A percentile compares a stretch with the other conserved stretches of the same genome.
phyloP scores from a whole-genome alignment of 2,113 vertebrate genomes.

The Xiphias gladius region DNA sequence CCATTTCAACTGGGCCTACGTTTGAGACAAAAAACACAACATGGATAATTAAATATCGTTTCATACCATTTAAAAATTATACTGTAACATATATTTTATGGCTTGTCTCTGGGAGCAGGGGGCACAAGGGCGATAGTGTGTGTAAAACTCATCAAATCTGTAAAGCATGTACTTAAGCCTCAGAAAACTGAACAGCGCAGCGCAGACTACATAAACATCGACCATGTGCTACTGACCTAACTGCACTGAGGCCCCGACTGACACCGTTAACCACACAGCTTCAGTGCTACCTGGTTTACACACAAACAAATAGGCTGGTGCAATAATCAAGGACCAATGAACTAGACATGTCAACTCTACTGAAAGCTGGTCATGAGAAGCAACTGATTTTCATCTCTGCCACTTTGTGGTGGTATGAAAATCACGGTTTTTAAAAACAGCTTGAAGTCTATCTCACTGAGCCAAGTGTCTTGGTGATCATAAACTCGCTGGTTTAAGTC shows the following conservation, averaged over 20 bases:
- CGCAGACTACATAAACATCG: not conserved
- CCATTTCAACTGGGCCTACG: not conserved
- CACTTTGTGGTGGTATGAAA: not conserved
- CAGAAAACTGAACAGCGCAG: not conserved
- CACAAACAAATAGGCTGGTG: conserved; percentile 29
- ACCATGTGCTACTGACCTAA: conserved; percentile 26
- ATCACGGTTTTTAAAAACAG: not conserved
- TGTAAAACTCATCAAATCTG: not conserved
- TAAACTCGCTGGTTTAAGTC: conserved; percentile 27
- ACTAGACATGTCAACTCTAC: not conserved
- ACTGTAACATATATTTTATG: not conserved
- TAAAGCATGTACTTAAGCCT: conserved; percentile 2
- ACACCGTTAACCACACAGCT: conserved; percentile 21
- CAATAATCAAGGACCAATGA: conserved; percentile 14
- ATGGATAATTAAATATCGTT: not conserved
- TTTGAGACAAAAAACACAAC: not conserved
- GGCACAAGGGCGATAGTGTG: not conserved
- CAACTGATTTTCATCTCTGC: not conserved
- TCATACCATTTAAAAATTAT: not conserved
- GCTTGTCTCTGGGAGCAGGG: conserved; percentile 32
- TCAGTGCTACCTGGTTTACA: conserved; percentile 57
- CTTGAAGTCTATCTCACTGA: conserved; percentile 13
- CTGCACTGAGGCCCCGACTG: conserved; percentile 3
- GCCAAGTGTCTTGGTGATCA: not conserved
- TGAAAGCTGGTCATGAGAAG: not conserved